Percentiles rank a stretch among this genome's conserved stretches.
Conservation (phyloP, 1,140 invertebrate genomes). For the Orchestia grillus region DNA sequence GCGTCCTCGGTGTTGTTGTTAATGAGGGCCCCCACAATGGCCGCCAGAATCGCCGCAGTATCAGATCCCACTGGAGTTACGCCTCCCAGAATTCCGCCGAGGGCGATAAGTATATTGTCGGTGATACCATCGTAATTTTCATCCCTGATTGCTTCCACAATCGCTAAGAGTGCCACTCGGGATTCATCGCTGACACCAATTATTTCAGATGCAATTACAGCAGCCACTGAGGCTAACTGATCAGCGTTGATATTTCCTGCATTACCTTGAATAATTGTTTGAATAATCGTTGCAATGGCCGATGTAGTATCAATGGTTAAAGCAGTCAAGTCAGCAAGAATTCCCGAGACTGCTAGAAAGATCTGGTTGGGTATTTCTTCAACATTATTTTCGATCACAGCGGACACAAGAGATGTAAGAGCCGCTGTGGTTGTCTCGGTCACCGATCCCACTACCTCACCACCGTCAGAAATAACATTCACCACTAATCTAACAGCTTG, state of each 20-base stretch:
- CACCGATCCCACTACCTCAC: background rate
- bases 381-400: background rate
- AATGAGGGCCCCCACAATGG: background rate
- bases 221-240: background rate
- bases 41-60: background rate
- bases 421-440: background rate
- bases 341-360: background rate
- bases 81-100: background rate
- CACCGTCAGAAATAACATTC: too few relatives aligned
- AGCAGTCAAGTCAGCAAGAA: background rate
- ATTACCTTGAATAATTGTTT: background rate
- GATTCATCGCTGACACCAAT: background rate
- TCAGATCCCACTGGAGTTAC: background rate
- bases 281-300: background rate
- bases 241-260: background rate
- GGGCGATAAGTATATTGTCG: background rate
- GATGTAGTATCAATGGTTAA: background rate
- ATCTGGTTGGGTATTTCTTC: background rate
- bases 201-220: background rate
- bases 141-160: background rate
- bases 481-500: too few relatives aligned
- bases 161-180: background rate
- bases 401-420: background rate
- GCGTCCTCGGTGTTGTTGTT: background rate
- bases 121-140: background rate